Base-by-base conservation (phyloP, 2,797 vertebrate genomes). In the Merluccius polli region DNA sequence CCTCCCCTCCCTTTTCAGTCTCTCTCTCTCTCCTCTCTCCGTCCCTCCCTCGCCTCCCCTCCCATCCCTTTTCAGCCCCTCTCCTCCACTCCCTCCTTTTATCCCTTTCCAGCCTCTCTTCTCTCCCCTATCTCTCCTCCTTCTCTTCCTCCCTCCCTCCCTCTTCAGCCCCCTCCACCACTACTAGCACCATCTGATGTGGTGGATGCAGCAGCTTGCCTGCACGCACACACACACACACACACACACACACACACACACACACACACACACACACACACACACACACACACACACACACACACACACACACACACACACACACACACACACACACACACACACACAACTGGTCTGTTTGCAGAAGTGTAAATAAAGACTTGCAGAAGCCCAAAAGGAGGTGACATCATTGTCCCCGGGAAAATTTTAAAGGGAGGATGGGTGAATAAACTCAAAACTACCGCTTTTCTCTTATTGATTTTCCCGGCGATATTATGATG, bases 151-250 rank as follows among this genome's bases (percentile, higher is more conserved):
- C 16, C 13, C 24, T 24, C 24, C n/a, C n/a, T 10, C 69, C 30
- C 72, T 73, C 70, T 12, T 9, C 77, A 29, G 30, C 44, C 71
- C 72, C 70, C 69, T 48, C 31, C 31, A 77, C 75, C 76, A 73
- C 71, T 78, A 73, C 76, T 70, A 73, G 73, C 77, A 70, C 90
- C 91, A 84, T 91, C 91, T 92, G 89, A 87, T 74, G 65, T 86
- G 81, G 71, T 79, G 78, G 74, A 84, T 78, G 48, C 83, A 90
- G 87, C 90, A 87, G 88, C 86, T 83, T 85, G 87, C 75, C 82
- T 85, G 83, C 81, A 59, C n/a, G 52, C n/a, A 59, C 5, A 21
- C 52, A 30, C 65, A 68, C 29, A 13, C 24, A 27, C 27, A 27
- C 27, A 65, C 63, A 65, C 21, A 18, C 11, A 48, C 44, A 48